Conservation (phyloP, 2,888 invertebrate species). For the Phyto melanocephala region DNA sequence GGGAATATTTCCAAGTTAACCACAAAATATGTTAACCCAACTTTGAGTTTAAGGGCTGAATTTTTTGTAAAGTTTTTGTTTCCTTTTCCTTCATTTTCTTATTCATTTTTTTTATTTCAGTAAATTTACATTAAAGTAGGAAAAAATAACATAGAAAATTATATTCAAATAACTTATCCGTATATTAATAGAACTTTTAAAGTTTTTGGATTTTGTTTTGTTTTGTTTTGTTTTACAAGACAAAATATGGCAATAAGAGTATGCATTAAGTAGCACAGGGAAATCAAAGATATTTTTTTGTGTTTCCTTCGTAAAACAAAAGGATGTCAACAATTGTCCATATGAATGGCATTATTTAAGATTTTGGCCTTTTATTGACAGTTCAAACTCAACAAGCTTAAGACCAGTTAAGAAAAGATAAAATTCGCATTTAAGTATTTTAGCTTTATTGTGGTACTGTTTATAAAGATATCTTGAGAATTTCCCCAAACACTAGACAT, state of each 20-base stretch:
- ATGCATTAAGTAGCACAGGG: background rate
- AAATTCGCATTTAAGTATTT: background rate
- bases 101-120: background rate
- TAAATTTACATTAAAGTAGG: background rate
- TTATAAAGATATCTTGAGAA: background rate
- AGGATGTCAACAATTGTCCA: slow-evolving; percentile 10
- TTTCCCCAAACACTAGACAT: background rate
- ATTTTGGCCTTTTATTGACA: background rate
- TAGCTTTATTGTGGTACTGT: no score
- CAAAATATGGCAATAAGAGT: background rate
- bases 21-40: slow-evolving; percentile 47
- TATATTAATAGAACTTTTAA: background rate
- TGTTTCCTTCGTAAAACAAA: background rate
- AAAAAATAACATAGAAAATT: background rate
- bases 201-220: background rate
- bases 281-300: background rate
- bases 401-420: background rate
- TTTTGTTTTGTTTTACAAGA: background rate
- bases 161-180: background rate
- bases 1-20: background rate
- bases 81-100: background rate
- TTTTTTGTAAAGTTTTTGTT: background rate
- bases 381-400: background rate
- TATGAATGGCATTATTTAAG: slow-evolving; percentile 40
- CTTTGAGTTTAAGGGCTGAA: background rate